Base-by-base conservation (phyloP, 2,797 vertebrate genomes). In the Eleutherodactylus coqui region DNA sequence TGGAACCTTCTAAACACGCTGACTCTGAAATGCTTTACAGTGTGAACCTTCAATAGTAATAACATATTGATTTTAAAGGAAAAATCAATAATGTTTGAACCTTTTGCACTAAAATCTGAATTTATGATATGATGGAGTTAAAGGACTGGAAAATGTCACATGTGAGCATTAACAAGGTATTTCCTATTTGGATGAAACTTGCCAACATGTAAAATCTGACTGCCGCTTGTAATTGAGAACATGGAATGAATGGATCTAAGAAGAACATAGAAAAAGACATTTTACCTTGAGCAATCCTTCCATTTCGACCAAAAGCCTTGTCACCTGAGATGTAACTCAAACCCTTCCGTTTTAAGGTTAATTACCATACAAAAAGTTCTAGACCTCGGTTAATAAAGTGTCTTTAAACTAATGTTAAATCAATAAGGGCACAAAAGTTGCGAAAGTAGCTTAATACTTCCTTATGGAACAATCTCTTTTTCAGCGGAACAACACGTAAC, bases 341-440 rank as follows among this genome's bases (percentile, higher is more conserved):
- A 72, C 38, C 24, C 32, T 2, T 10, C 4, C 10, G 9, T 55
- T 29, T 82, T 38, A 51, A 82, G 70, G 80, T 83, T 73, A 73
- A 83, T 83, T 45, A 75, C 49, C 10, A 73, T 45, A 73, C 49
- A 75, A 75, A 75, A 82, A 67, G 29, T 51, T 76, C 70, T n/a
- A 32, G 53, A 36, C 70, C 51, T 17, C 64, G 34, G 38, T 76
- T 64, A 47, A 86, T 85, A 85, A 55, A 34, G 7, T 85, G 70
- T 51, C 79, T 69, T 75, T 72, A 75, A 81, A 81, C 77, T 85
- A 86, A 62, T 81, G 53, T 49, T 62, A 62, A 81, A 79, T 85
- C 84, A 85, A 73, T 85, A 85, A 85, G 62, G 64, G n/a, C 47
- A 60, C 8, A 6, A 32, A 17, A 60, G 76, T 55, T 79, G 19